Base-by-base conservation (phyloP, 2,113 vertebrate genomes). In the Gnathochromis pfefferi region DNA sequence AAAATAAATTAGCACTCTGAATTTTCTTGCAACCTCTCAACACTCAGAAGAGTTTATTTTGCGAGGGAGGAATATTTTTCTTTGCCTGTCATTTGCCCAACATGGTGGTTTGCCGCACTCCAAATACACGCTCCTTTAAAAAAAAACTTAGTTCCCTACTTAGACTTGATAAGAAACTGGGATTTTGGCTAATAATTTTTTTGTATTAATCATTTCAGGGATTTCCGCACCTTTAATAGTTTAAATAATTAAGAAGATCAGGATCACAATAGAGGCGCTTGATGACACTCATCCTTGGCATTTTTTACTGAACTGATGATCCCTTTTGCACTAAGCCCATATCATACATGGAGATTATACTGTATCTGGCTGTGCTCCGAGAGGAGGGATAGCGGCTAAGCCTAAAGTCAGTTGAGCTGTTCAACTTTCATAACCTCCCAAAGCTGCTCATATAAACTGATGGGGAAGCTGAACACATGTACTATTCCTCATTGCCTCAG, bases 301-400 rank as follows among this genome's bases (percentile, higher is more conserved):
- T 93, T 91, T 78, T 68, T 91, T 54, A 28, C 79, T 49, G 35
- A 58, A 83, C 81, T 82, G 87, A 90, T 93, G 90, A 94, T 95
- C 89, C 87, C 81, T 45, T 83, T 80, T 89, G 80, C 81, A 9
- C 87, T 94, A 91, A 95, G 45, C 90, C 90, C 87, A 91, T 94
- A 95, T 95, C 94, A 95, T 95, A 94, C 31, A 31, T 84, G 80
- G 87, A 94, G 94, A 92, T 94, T 93, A 94, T 80, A 38, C 89
- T 75, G 87, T 75, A 87, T 90, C 83, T 80, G 78, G 83, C 63
- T 70, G 90, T 83, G 84, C 83, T 80, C 60, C 49, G 6, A 35
- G 84, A 91, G 89, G 65, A 89, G 28, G n/a, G 81, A 83, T 68
- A 55, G 87, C 90, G 73, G 92, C 92, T 94, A 96, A 96, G 92